These are phyloP conservation scores for Flexamia atlantica DNA, from an alignment of 2,888 invertebrate genomes.

Conservation along the genomic window DNA sequence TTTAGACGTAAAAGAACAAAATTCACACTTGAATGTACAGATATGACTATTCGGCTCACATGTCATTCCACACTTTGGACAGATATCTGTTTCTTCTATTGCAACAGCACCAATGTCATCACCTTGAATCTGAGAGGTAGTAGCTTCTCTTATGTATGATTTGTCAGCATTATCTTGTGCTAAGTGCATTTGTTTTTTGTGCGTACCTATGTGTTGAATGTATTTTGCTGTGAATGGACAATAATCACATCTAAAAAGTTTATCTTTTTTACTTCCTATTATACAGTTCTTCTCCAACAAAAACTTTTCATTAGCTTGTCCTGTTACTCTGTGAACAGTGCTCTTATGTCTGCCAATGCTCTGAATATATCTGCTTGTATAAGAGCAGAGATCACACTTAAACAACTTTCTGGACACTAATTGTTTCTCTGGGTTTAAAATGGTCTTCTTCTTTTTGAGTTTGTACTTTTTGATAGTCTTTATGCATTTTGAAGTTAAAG, in stretches of 20 bases:
- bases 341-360: background rate
- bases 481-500: background rate
- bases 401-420: background rate
- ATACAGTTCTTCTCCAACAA: background rate
- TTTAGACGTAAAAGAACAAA: no score
- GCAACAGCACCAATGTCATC: no score
- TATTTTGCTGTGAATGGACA: background rate
- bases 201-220: background rate
- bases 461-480: background rate
- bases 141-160: no score
- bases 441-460: background rate
- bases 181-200: background rate
- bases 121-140: no score
- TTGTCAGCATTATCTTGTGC: background rate
- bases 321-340: background rate
- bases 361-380: background rate
- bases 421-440: background rate
- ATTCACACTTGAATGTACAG: no score
- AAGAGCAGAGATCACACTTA: background rate
- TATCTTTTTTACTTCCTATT: background rate
- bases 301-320: background rate
- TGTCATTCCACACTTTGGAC: no score
- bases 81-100: no score
- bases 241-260: background rate
- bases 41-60: no score